Percentiles rank a stretch among this genome's conserved stretches.
Conservation (phyloP, 2,888 invertebrate genomes). For the Malthinus flaveolus region DNA sequence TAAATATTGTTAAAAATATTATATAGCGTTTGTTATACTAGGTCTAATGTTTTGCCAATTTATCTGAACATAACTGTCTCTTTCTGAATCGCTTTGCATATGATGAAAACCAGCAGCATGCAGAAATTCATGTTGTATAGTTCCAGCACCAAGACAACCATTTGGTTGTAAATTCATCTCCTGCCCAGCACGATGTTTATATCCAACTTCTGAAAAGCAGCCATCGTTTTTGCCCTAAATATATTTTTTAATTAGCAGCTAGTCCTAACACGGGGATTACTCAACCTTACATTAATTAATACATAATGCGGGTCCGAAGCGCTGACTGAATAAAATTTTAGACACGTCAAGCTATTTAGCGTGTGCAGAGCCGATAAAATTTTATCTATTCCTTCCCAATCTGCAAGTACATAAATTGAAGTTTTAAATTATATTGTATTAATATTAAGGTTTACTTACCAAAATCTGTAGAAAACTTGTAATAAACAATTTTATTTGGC, state of each 20-base stretch:
- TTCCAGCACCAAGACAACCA: constrained; percentile 66
- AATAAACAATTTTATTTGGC: background rate
- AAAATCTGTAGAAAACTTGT: background rate
- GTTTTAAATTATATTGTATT: background rate
- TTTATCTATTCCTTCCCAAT: background rate
- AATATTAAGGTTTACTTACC: background rate
- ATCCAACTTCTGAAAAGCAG: constrained; percentile 26
- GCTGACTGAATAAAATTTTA: too few relatives aligned
- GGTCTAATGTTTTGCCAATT: background rate
- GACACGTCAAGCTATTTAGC: background rate
- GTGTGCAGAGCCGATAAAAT: background rate
- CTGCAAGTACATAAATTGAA: background rate
- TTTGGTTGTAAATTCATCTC: constrained; percentile 34
- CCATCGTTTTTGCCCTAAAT: background rate
- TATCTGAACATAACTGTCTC: constrained; percentile 68
- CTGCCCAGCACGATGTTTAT: background rate
- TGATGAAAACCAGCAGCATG: constrained; percentile 83
- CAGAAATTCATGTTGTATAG: constrained; percentile 76
- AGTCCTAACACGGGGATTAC: too few relatives aligned
- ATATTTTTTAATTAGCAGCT: too few relatives aligned
- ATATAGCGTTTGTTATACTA: background rate
- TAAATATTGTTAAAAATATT: too few relatives aligned
- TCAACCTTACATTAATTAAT: too few relatives aligned
- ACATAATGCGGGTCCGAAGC: too few relatives aligned
- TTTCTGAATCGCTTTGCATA: constrained; percentile 77